phyloP scores from a whole-genome alignment of 2,113 vertebrate species.

The Ictalurus furcatus region DNA sequence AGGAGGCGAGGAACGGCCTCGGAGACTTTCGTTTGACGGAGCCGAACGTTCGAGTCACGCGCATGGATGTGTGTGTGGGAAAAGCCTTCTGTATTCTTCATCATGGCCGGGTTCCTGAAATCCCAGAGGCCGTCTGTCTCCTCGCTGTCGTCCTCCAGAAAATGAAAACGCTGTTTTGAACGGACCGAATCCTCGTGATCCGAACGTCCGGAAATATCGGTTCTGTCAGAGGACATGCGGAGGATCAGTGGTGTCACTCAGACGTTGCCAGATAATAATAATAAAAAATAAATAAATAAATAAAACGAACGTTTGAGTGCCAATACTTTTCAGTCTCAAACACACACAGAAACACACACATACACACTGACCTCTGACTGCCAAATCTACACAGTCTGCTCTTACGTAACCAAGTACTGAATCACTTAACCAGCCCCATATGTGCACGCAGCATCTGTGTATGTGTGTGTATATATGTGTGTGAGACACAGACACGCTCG shows the following conservation, averaged over 20 bases:
- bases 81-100: constrained; percentile 19
- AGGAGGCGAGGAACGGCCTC: constrained; percentile 3
- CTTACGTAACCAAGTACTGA: constrained; percentile 65
- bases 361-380: constrained; percentile 59
- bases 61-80: not conserved
- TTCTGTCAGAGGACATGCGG: not conserved
- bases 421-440: constrained; percentile 62
- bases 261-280: not conserved
- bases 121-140: constrained; percentile 4
- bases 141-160: constrained; percentile 4
- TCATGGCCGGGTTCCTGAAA: constrained; percentile 3
- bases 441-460: constrained; percentile 63
- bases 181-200: not conserved
- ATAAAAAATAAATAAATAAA: too few species aligned
- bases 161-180: not conserved
- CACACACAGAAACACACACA: not conserved
- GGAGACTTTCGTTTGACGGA: constrained; percentile 9
- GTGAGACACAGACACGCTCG: constrained; percentile 32
- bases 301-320: not conserved
- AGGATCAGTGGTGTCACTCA: not conserved
- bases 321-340: not conserved
- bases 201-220: not conserved
- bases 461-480: constrained; percentile 53
- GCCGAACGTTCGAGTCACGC: constrained; percentile 3
- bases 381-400: constrained; percentile 59